A percentile compares a stretch with the other conserved stretches of the same genome.
Conservation (phyloP, 2,113 vertebrate genomes). For the Actenoides hombroni region DNA sequence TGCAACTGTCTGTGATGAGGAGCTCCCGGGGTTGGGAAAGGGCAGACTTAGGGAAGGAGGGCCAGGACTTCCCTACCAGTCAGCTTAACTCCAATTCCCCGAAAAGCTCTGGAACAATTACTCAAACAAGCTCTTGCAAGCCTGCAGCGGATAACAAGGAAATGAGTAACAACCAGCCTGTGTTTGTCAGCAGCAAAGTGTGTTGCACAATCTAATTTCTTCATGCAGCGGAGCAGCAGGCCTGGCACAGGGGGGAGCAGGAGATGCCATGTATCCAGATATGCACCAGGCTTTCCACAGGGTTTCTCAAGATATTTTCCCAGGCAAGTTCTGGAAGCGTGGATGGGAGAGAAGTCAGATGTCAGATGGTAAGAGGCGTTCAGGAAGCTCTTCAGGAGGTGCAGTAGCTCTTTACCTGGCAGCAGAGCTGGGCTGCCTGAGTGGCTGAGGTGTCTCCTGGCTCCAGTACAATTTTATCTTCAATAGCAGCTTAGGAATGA, state of each 20-base stretch:
- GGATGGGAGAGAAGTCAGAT: neutral
- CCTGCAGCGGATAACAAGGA: neutral
- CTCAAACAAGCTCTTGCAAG: neutral
- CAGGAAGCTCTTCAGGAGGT: neutral
- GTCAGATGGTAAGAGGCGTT: fast-evolving
- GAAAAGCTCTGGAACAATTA: neutral
- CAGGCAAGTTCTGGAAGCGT: neutral
- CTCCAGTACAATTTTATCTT: neutral
- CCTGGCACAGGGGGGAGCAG: neutral
- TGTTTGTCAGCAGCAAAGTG: neutral
- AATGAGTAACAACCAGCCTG: neutral
- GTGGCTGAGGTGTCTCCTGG: neutral
- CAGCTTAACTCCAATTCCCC: neutral
- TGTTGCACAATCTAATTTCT: neutral
- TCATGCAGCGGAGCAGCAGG: neutral
- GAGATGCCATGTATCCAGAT: neutral
- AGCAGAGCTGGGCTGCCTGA: neutral
- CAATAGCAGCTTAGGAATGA: neutral
- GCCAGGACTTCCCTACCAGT: neutral
- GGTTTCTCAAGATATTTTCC: neutral
- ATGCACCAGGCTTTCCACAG: neutral
- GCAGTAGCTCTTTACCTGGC: neutral
- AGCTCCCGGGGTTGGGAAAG: neutral
- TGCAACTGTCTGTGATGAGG: fast-evolving
- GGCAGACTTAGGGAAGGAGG: neutral